Base-by-base conservation (phyloP, 2,113 vertebrate genomes). In the Hyla sarda region DNA sequence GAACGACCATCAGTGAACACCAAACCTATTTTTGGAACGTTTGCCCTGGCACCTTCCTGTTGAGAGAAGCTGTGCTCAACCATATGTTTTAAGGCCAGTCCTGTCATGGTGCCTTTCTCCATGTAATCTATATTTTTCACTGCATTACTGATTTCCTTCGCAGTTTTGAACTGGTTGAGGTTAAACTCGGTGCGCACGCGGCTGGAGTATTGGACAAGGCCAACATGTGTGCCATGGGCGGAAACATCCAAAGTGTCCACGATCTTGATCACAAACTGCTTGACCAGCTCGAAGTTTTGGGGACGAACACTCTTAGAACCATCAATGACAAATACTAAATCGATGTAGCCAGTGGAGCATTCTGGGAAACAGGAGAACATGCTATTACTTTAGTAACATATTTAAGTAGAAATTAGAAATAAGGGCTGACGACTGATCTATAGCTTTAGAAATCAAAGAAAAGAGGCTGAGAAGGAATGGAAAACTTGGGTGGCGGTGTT, bases 71-170 rank as follows among this genome's bases (percentile, higher is more conserved):
- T 98, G 92, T 97, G 96, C 89, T 99, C 96, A 91, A 98, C 91
- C 98, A 99, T 96, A 92, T 99, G 97, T 48, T 97, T 97, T 74
- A 99, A 94, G 1, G 98, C 96, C 88, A 98, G 92, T 3, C 98
- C 98, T 0, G 98, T 99, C 97, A 99, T 99, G 28, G 98, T 99
- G 0, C 98, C 98, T n/a, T 98, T 99, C 92, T 99, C 98, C 97
- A 99, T 99, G 92, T 99, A 99, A 13, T 97, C 94, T 65, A 99
- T 93, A 2, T 95, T 96, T 94, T 95, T 94, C 41, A 99, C 98
- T 0, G 98, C 98, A 79, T 92, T 94, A 91, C 98, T 99, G 93
- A 99, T 94, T 88, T 97, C 98, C 0, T 95, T 95, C 0, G 96
- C 94, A 0, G 93, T 96, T 88, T 96, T 94, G 85, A 96, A 97